Evolutionary conservation across 2,797 vertebrate species (phyloP), one percentile per base, ranked within the genome.

Genomic region (Hydrolagus colliei): DNA sequence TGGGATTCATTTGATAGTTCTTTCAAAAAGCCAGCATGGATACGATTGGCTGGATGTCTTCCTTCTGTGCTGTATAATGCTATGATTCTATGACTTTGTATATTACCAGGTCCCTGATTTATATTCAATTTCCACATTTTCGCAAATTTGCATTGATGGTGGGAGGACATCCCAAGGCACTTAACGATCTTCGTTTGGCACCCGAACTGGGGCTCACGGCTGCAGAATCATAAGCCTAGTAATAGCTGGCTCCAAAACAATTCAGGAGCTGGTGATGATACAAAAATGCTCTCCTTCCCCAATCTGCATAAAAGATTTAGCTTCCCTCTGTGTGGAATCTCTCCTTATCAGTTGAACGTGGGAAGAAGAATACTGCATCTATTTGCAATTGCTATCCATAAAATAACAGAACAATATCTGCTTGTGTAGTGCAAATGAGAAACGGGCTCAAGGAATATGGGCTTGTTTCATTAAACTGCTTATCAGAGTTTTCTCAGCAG

Each of bases 391-490:
- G 18, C 32, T 52, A 52, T 52, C 41, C 6, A 52, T 52, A 52
- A 52, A 71, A 71, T 77, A 59, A 68, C 63, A 41, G 20, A 84
- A 71, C 32, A 84, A 63, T 27, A 71, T 9, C 63, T 27, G 14
- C 32, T 71, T 84, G 35, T 52, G 18, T 32, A 84, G 18, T 82
- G 27, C 20, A 71, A 41, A 10, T 41, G 65, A 67, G 32, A 84
- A 84, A 12, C 27, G 68, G 71, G 65, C 65, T 61, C 35, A 52
- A 35, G 65, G 65, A 84, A 89, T 92, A 90, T 91, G 92, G 91
- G 82, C 71, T 86, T 85, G 87, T 73, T 87, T 91, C 89, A 90
- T 93, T 93, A 89, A 88, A 89, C 87, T 87, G 87, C 61, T 88
- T 87, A 75, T 90, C 86, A 87, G 87, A 79, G 88, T 92, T 92